These are phyloP conservation scores for Galeopterus variegatus DNA, from an alignment of 2,113 vertebrate genomes.

Conservation along the genomic window DNA sequence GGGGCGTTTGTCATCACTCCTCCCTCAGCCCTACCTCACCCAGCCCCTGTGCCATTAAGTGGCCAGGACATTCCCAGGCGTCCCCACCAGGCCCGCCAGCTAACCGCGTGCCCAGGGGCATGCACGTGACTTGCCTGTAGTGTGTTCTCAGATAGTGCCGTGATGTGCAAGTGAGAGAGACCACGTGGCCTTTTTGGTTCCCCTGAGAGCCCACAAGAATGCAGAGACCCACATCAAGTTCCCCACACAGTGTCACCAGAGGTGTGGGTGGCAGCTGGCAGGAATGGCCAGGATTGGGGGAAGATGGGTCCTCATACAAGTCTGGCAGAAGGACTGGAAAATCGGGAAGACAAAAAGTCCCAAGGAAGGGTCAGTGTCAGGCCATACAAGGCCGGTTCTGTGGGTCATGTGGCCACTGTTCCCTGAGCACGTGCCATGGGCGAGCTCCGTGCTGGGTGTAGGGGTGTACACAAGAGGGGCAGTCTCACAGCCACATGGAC, in stretches of 20 bases:
- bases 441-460: neutral
- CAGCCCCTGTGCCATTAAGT: too few species aligned
- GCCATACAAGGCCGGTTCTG: accelerated
- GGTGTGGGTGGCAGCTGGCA: neutral
- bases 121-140: neutral
- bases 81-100: neutral
- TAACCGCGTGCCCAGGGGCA: accelerated
- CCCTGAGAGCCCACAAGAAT: neutral
- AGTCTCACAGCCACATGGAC: neutral
- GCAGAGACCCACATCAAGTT: neutral
- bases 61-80: accelerated
- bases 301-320: neutral
- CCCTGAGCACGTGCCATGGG: accelerated
- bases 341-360: neutral
- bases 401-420: neutral
- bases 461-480: accelerated
- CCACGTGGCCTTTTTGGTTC: too few species aligned
- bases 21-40: neutral
- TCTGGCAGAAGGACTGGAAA: neutral
- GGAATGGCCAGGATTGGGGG: neutral
- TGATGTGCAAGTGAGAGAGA: accelerated
- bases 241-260: neutral
- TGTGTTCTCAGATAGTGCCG: accelerated
- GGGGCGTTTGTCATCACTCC: neutral
- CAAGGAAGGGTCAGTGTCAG: neutral